These are phyloP conservation scores for Nothobranchius furzeri DNA, from an alignment of 2,113 vertebrate genomes.

Conservation along the genomic window DNA sequence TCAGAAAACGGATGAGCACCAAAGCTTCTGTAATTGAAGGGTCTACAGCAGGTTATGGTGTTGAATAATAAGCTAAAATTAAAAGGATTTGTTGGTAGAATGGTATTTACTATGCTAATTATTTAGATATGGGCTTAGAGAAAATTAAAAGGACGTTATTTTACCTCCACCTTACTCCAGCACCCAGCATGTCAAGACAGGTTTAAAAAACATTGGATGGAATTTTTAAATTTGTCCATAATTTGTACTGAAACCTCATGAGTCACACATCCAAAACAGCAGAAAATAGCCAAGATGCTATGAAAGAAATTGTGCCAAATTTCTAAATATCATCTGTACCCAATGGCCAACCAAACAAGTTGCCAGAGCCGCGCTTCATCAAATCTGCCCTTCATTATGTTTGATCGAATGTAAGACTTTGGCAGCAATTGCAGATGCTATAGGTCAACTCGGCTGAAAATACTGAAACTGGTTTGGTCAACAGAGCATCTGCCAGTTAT, in stretches of 20 bases:
- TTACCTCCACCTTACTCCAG: background rate
- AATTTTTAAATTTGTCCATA: constrained; percentile 12
- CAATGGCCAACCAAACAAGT: constrained; percentile 33
- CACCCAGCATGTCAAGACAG: constrained; percentile 5
- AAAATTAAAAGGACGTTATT: constrained; percentile 8
- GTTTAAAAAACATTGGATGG: constrained; percentile 1
- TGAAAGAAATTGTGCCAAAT: constrained; percentile 38
- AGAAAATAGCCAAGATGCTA: constrained; percentile 12
- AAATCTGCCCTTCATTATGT: constrained; percentile 63
- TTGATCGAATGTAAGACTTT: constrained; percentile 58
- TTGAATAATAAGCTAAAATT: constrained; percentile 45
- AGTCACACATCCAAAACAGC: constrained; percentile 14
- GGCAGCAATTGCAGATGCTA: constrained; percentile 47
- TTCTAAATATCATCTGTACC: constrained; percentile 46
- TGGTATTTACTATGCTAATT: constrained; percentile 45
- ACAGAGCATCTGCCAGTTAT: constrained; percentile 70
- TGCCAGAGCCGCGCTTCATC: constrained; percentile 31
- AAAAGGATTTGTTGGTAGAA: constrained; percentile 24
- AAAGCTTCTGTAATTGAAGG: constrained; percentile 47
- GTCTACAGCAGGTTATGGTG: constrained; percentile 25
- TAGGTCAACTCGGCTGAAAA: constrained; percentile 49
- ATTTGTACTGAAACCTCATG: constrained; percentile 2
- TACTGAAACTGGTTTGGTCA: constrained; percentile 51
- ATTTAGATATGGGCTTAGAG: constrained; percentile 13
- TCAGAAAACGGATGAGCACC: constrained; percentile 42